Evolutionary conservation across 2,113 vertebrate species (phyloP), one percentile per base, ranked within the genome.

Genomic region (Mystacornis crossleyi): DNA sequence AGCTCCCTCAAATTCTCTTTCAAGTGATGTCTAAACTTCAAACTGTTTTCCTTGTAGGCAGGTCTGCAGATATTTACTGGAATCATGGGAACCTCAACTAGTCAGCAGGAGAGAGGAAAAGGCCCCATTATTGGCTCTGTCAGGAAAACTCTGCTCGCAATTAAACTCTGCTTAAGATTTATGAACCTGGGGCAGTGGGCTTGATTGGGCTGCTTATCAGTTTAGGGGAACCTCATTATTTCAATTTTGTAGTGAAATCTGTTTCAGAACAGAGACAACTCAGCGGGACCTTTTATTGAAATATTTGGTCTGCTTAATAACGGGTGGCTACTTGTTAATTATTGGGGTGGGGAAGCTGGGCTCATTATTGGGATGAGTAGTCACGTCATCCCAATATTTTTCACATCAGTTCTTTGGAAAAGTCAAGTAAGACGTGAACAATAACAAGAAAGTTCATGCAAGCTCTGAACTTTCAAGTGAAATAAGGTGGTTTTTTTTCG

Each of bases 341-440:
- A 98, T 90, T 64, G 92, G 70, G 93, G 94, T 96, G 89, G 92
- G 91, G 93, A 95, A 90, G 79, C 77, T 90, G 92, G 96, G 38
- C 96, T 98, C 94, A 97, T 98, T 98, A 98, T 98, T 95, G 96
- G 97, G 96, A 98, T 98, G 98, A 98, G 95, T 98, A 98, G 91
- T 94, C 95, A 97, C 7, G 96, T 98, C 97, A 97, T 98, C 97
- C 95, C 36, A 97, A 97, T 92, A 94, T 88, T 97, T 97, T 97
- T 98, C 97, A 96, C 92, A 88, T 95, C 93, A 95, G 73, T 98
- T 97, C 90, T 96, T 93, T 96, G 77, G 88, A 91, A 95, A 96
- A 97, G 80, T 70, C 94, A 85, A 88, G 95, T 93, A 96, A 97
- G 97, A 92, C 17, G 0, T 81, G 86, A 96, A 95, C 95, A 98